Conservation (phyloP, 1,140 invertebrate genomes). For the Drosophila sproati region DNA sequence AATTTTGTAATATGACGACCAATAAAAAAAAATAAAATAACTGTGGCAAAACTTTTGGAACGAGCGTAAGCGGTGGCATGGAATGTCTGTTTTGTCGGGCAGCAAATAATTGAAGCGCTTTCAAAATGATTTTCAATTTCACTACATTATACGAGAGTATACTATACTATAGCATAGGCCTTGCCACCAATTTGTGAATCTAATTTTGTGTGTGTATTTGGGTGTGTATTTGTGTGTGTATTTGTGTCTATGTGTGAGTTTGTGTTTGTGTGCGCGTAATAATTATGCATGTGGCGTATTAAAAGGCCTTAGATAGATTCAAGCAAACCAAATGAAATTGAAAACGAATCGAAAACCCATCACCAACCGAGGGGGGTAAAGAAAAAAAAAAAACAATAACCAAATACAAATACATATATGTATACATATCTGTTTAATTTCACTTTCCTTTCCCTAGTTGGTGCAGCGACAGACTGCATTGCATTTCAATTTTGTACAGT, state of each 20-base stretch:
- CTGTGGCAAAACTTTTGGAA: conserved; percentile 70
- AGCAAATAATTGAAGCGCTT: conserved; percentile 73
- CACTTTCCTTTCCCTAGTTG: conserved; percentile 77
- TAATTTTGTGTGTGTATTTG: neutral
- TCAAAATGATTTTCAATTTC: conserved; percentile 81
- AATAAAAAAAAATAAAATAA: conserved; percentile 47
- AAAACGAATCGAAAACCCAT: conserved; percentile 69
- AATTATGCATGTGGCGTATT: conserved; percentile 77
- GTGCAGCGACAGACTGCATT: conserved; percentile 40
- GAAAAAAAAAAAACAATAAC: neutral
- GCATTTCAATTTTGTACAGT: conserved; percentile 49
- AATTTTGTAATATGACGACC: conserved; percentile 75
- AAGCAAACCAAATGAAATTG: conserved; percentile 64
- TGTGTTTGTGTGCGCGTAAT: conserved; percentile 49
- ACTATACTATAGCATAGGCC: conserved; percentile 47
- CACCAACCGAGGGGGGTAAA: conserved; percentile 3
- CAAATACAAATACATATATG: neutral
- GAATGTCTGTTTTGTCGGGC: conserved; percentile 63
- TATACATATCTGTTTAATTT: conserved; percentile 48
- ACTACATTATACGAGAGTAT: conserved; percentile 45
- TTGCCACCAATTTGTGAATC: conserved; percentile 26
- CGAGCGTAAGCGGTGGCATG: conserved; percentile 63
- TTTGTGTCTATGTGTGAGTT: conserved; percentile 5
- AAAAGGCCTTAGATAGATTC: conserved; percentile 72
- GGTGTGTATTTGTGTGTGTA: conserved; percentile 17